These are phyloP conservation scores for Catamblyrhynchus diadema DNA, from an alignment of 2,797 vertebrate species.

Conservation along the genomic window DNA sequence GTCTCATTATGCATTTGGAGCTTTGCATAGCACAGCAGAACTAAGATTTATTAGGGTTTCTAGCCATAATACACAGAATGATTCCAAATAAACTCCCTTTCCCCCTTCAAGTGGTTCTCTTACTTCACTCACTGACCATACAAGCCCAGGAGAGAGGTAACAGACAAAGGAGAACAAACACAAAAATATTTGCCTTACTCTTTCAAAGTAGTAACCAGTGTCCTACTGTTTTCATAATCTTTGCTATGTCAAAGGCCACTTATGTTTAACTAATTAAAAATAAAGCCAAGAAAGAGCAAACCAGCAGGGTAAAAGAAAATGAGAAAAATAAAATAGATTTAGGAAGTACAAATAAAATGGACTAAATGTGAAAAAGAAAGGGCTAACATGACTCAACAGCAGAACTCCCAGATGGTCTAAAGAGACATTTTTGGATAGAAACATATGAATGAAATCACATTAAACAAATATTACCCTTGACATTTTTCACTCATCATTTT, in stretches of 20 bases:
- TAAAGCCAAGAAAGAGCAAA: slow-evolving; percentile 56
- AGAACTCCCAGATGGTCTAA: slow-evolving; percentile 6
- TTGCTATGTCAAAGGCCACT: slow-evolving; percentile 58
- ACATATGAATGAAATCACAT: slow-evolving; percentile 33
- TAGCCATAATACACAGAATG: neutral
- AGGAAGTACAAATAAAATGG: slow-evolving; percentile 43
- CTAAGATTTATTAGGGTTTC: neutral
- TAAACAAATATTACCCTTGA: slow-evolving; percentile 20
- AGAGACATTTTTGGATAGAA: slow-evolving; percentile 31
- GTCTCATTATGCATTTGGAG: neutral
- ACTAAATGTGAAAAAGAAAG: slow-evolving; percentile 40
- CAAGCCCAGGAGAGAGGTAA: slow-evolving; percentile 21
- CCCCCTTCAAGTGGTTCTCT: neutral
- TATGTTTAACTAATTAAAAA: slow-evolving; percentile 66
- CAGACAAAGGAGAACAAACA: slow-evolving; percentile 33
- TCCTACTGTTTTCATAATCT: slow-evolving; percentile 58
- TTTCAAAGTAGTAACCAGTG: slow-evolving; percentile 34
- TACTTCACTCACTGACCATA: slow-evolving; percentile 17
- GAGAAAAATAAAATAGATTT: slow-evolving; percentile 48
- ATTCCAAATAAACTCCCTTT: neutral
- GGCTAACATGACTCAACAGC: slow-evolving; percentile 46
- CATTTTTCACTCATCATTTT: slow-evolving; percentile 24
- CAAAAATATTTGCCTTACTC: slow-evolving; percentile 51
- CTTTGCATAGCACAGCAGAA: neutral
- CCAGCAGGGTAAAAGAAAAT: slow-evolving; percentile 42